Evolutionary conservation across 2,113 vertebrate species (phyloP).

Genomic region (Pterocles burchelli): DNA sequence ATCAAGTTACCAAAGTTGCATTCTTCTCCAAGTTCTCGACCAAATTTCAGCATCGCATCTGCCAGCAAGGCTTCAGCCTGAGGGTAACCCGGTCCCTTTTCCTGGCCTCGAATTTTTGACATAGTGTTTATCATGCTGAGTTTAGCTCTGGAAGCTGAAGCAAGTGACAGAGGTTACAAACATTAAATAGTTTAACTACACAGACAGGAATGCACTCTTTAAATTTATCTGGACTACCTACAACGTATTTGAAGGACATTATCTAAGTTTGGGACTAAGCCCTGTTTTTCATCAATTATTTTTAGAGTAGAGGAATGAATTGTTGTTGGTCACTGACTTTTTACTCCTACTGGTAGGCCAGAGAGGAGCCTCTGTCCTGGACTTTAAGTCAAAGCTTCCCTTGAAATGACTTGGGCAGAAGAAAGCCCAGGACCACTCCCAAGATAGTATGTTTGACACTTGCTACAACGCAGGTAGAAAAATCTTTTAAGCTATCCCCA

Average conservation of each 20-base stretch:
- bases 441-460: background rate
- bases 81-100: slow-evolving; percentile 94
- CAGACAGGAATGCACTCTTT: background rate
- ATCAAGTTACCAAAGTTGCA: slow-evolving; percentile 90
- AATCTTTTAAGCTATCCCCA: background rate
- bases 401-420: background rate
- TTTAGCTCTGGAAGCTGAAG: slow-evolving; percentile 94
- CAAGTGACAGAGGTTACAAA: slow-evolving; percentile 8
- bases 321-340: background rate
- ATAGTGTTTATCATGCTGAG: slow-evolving; percentile 99
- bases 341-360: background rate
- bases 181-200: background rate
- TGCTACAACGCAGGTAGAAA: background rate
- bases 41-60: slow-evolving; percentile 95
- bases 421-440: background rate
- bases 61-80: slow-evolving; percentile 92
- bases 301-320: background rate
- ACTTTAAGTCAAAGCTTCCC: background rate
- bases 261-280: background rate
- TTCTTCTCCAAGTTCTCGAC: slow-evolving; percentile 93
- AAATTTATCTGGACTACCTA: background rate
- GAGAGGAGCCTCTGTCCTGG: background rate
- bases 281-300: background rate
- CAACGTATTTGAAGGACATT: background rate
- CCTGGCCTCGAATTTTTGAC: slow-evolving; percentile 98